phyloP scores from a whole-genome alignment of 2,797 vertebrate species.

The Anolis apletophallus region DNA sequence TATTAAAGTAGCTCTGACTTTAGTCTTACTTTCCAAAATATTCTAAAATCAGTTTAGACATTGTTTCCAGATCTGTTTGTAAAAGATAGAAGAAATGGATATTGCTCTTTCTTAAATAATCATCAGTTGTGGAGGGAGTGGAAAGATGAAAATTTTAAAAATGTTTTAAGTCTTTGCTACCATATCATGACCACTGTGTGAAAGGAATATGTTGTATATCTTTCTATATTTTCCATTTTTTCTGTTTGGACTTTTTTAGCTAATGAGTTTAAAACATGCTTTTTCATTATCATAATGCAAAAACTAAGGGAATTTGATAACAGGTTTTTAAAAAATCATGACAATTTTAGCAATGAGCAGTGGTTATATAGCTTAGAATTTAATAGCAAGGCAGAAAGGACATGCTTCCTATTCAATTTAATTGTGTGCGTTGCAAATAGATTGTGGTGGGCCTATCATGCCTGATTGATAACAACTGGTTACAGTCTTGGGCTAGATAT shows the following conservation, averaged over 20 bases:
- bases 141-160: constrained; percentile 58
- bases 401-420: constrained; percentile 66
- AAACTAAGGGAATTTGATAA: constrained; percentile 69
- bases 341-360: constrained; percentile 55
- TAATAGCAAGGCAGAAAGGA: constrained; percentile 60
- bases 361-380: constrained; percentile 49
- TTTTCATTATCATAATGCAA: constrained; percentile 70
- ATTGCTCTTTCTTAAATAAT: constrained; percentile 67
- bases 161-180: not conserved
- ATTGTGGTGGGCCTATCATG: constrained; percentile 49
- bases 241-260: constrained; percentile 58
- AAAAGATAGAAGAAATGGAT: constrained; percentile 58
- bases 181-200: constrained; percentile 63
- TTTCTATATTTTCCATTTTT: constrained; percentile 57
- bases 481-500: constrained; percentile 56
- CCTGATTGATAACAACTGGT: constrained; percentile 47
- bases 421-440: constrained; percentile 56
- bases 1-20: constrained; percentile 59
- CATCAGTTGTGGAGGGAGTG: constrained; percentile 16
- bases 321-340: constrained; percentile 50
- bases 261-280: constrained; percentile 66
- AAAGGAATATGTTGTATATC: constrained; percentile 64
- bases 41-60: constrained; percentile 61
- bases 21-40: constrained; percentile 52
- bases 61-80: constrained; percentile 62